Evolutionary conservation across 53 echinoderm and acorn worm species (phyloP).

Genomic region (Stichopus horrens): DNA sequence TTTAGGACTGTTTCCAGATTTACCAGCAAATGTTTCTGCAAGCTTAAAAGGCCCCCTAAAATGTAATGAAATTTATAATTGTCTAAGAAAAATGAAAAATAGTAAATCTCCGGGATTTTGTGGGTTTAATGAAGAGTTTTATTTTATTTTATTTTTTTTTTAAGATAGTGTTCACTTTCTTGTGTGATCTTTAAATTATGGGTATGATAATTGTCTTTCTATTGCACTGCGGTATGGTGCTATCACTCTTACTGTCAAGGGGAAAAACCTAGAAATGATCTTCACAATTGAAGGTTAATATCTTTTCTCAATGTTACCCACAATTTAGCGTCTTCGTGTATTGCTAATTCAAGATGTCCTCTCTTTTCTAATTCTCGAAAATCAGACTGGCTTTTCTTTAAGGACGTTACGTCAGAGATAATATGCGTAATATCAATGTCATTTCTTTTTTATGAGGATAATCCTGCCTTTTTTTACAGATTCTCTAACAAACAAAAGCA

Average conservation of each 20-base stretch:
- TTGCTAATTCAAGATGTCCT: background rate
- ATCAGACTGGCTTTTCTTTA: constrained; percentile 6
- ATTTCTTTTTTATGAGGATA: background rate
- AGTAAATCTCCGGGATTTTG: constrained; percentile 7
- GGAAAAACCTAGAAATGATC: background rate
- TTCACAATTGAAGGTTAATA: constrained; percentile 2
- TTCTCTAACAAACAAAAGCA: background rate
- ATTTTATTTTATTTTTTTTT: background rate
- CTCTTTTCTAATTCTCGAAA: background rate
- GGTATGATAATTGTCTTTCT: background rate
- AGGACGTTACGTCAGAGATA: background rate
- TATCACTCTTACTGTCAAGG: constrained; percentile 9
- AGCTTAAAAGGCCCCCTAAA: constrained; percentile 5
- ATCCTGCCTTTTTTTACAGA: background rate
- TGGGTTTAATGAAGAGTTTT: constrained; percentile 16
- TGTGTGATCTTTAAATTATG: constrained; percentile 16
- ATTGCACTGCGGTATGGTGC: background rate
- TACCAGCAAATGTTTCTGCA: background rate
- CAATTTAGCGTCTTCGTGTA: constrained; percentile 1
- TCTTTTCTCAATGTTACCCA: constrained; percentile 25
- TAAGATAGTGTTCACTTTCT: background rate
- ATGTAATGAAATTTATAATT: constrained; percentile 4
- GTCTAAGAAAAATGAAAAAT: background rate
- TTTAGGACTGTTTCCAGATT: background rate
- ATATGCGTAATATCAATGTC: background rate